These are phyloP conservation scores for Pangasius macronema DNA, from an alignment of 2,797 vertebrate species.

Conservation along the genomic window DNA sequence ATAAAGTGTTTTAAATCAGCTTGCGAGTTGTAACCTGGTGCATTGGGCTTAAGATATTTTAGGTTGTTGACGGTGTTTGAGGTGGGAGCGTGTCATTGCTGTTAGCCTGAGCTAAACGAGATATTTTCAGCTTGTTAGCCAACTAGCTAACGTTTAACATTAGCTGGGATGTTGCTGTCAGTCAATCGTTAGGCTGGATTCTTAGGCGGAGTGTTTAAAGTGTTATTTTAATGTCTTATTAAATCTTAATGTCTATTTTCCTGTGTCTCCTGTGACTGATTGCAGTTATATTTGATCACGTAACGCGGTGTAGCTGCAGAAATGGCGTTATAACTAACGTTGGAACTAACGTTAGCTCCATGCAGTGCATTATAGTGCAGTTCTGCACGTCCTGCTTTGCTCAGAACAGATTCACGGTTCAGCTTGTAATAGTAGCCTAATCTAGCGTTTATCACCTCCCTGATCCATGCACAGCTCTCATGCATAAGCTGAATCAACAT, in stretches of 20 bases:
- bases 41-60: neutral
- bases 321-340: neutral
- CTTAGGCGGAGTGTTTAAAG: neutral
- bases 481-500: neutral
- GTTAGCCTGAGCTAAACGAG: neutral
- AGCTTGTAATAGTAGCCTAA: neutral
- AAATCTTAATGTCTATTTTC: neutral
- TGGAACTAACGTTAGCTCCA: neutral
- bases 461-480: neutral
- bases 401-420: neutral
- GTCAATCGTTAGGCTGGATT: conserved; percentile 17
- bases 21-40: neutral
- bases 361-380: neutral
- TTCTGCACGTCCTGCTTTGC: neutral
- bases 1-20: conserved; percentile 18
- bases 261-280: neutral
- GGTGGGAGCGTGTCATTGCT: conserved; percentile 40
- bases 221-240: neutral
- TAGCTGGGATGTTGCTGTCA: conserved; percentile 40
- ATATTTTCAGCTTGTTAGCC: conserved; percentile 24
- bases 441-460: neutral
- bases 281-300: neutral
- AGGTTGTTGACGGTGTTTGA: neutral
- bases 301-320: neutral
- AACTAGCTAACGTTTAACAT: conserved; percentile 6